Percentiles rank a stretch among this genome's conserved stretches.
These are phyloP conservation scores for Drosophila emarginata DNA, from an alignment of 2,888 invertebrate genomes.

Conservation along the genomic window DNA sequence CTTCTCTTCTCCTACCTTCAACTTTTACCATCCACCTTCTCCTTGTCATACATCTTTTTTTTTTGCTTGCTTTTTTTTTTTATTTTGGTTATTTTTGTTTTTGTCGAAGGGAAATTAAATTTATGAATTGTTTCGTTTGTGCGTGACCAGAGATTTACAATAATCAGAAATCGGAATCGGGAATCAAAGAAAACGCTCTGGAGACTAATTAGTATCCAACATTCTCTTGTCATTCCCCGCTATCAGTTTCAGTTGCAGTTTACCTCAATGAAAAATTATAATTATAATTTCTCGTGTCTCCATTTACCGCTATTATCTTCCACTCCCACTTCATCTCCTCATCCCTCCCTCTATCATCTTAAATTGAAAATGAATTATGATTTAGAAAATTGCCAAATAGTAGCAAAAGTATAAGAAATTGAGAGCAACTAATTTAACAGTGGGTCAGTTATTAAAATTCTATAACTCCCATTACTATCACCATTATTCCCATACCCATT, in stretches of 20 bases:
- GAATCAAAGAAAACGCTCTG: constrained; percentile 74
- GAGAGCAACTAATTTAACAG: constrained; percentile 48
- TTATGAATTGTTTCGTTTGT: constrained; percentile 75
- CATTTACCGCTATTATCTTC: not conserved
- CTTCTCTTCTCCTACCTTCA: constrained; percentile 8
- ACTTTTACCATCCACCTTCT: not conserved
- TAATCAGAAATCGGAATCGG: constrained; percentile 75
- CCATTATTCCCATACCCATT: not conserved
- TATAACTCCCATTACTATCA: not conserved
- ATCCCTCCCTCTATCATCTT: constrained; percentile 22
- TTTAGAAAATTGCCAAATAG: constrained; percentile 4
- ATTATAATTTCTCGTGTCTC: constrained; percentile 70
- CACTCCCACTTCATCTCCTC: not conserved
- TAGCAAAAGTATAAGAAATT: constrained; percentile 4
- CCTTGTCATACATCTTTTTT: constrained; percentile 16
- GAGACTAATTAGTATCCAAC: constrained; percentile 68
- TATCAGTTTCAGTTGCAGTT: constrained; percentile 25
- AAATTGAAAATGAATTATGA: constrained; percentile 49
- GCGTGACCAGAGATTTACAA: constrained; percentile 77
- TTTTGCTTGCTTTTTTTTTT: constrained; percentile 1
- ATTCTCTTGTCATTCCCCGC: constrained; percentile 12
- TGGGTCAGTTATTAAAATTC: constrained; percentile 27
- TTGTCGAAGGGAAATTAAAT: constrained; percentile 65
- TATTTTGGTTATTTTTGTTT: not conserved
- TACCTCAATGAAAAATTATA: constrained; percentile 51